Base-by-base conservation (phyloP, 2,797 vertebrate species). In the Gallinago stenura region DNA sequence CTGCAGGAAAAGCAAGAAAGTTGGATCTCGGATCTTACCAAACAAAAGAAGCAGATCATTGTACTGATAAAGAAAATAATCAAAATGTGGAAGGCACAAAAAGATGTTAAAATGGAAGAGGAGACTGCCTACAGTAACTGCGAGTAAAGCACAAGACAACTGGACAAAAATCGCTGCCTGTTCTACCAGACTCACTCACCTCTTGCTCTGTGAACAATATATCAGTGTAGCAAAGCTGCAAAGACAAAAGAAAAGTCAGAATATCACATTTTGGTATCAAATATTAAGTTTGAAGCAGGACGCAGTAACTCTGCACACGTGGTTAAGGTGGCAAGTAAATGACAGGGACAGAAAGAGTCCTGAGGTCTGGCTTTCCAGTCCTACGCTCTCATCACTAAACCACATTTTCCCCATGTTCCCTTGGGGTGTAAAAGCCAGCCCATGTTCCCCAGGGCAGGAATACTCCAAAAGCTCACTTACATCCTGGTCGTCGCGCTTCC, bases 201-300 rank as follows among this genome's bases (percentile, higher is more conserved):
- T 99, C 99, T 95, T 99, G 99, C 80, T 99, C 99, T 41, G 99
- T 99, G 95, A 99, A 99, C 88, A 99, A 98, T 92, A 99, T 99
- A 95, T 99, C 99, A 41, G 99, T 99, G 96, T 99, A 99, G 82
- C 99, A 99, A 30, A 99, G 99, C 99, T 99, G 97, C 39, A 97
- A 97, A 91, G 71, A 88, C n/a, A 90, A 83, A 62, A 85, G 24
- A 75, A 18, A 39, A 73, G 77, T 25, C 75, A 90, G 58, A 60
- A 43, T 11, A 39, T 35, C 58, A 24, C 15, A 25, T 26, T 68
- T 48, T 43, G 31, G 50, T 30, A 43, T 13, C 33, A 84, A 66
- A 46, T 9, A 28, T 2, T 7, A 35, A 14, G 20, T 66, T 1
- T 65, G 41, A 69, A 70, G 48, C 25, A 60, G 46, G 62, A 35